Conservation (phyloP, 2,113 vertebrate species). For the Xenus cinereus region DNA sequence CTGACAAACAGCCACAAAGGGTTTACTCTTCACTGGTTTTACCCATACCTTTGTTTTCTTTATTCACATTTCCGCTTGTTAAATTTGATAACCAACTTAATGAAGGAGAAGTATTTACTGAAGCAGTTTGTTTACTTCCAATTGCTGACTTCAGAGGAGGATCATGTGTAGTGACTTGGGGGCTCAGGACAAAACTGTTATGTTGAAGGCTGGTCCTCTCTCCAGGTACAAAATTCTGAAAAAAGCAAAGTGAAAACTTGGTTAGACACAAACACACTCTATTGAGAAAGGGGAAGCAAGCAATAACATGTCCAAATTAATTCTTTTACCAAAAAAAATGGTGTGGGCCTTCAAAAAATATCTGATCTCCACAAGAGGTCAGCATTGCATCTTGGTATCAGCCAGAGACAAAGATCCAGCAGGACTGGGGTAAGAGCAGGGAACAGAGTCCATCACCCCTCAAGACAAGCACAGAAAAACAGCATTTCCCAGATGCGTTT, state of each 20-base stretch:
- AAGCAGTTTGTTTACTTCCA: slow-evolving; percentile 54
- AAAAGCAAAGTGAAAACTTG: not conserved
- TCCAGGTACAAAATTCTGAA: slow-evolving; percentile 61
- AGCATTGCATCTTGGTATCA: not conserved
- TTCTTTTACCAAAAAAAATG: not conserved
- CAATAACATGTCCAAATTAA: not conserved
- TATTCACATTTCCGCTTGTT: slow-evolving; percentile 75
- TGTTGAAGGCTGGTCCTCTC: slow-evolving; percentile 65
- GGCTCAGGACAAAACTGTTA: slow-evolving; percentile 38
- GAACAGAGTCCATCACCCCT: not conserved
- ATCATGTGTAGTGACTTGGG: slow-evolving; percentile 20
- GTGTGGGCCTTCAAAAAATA: not conserved
- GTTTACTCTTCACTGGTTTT: not conserved
- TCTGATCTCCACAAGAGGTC: slow-evolving; percentile 17
- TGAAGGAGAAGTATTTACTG: slow-evolving; percentile 56
- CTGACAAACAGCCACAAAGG: not conserved
- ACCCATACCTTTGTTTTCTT: slow-evolving; percentile 78
- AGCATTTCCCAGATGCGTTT: not conserved
- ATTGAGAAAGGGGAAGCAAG: not conserved
- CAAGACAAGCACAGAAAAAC: not conserved
- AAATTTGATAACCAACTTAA: slow-evolving; percentile 77
- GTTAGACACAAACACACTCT: not conserved
- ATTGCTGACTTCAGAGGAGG: slow-evolving; percentile 37
- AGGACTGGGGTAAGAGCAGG: not conserved
- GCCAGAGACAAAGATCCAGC: not conserved